Conservation (phyloP, 2,113 vertebrate genomes). For the Alligator sinensis region DNA sequence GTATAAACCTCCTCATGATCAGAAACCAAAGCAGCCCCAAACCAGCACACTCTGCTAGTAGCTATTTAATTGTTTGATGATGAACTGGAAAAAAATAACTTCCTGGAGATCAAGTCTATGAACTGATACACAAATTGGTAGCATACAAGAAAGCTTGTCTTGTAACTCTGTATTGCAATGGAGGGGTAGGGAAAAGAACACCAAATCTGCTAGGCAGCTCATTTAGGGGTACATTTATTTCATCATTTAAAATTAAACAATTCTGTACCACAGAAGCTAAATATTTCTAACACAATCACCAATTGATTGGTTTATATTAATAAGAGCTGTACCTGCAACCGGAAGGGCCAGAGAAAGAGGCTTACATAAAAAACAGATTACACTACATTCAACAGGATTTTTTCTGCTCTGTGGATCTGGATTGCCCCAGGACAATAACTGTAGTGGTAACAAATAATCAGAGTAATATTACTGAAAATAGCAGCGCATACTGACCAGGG, state of each 20-base stretch:
- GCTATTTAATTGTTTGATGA: not conserved
- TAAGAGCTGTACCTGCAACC: not conserved
- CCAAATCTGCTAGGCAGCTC: not conserved
- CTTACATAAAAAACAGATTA: not conserved
- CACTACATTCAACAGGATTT: not conserved
- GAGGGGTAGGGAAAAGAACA: not conserved
- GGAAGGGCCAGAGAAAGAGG: not conserved
- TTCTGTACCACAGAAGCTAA: not conserved
- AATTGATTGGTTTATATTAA: not conserved
- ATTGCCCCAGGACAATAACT: not conserved
- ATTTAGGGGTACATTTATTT: not conserved
- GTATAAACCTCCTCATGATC: not conserved
- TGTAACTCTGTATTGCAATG: not conserved
- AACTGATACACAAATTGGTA: not conserved
- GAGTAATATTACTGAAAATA: not conserved
- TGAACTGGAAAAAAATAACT: not conserved
- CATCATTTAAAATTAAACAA: not conserved
- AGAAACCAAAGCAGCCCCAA: not conserved
- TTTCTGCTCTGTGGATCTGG: not conserved
- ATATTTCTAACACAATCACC: not conserved
- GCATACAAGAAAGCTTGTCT: not conserved
- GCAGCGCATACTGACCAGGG: not conserved
- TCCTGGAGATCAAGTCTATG: not conserved
- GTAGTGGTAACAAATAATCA: not conserved
- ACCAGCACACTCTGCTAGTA: not conserved